Evolutionary conservation across 2,888 invertebrate genomes (phyloP), one percentile per base, ranked within the genome.

Genomic region (Drosophila recens): DNA sequence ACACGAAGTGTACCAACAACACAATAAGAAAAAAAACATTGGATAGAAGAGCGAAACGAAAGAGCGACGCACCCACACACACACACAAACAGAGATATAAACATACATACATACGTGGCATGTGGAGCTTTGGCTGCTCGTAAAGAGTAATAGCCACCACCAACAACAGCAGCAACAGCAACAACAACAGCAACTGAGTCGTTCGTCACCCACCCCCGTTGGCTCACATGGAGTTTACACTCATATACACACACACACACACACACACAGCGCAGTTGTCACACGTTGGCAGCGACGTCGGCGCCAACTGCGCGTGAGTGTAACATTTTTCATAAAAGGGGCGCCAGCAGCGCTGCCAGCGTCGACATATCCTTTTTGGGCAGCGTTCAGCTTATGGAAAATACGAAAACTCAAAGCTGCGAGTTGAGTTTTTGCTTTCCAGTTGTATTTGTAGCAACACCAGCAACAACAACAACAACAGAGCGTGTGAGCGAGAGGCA

Each of bases 61-160:
- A 82, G 85, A 82, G 79, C 81, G 82, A 68, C 70, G 79, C 79
- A 80, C 70, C 77, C 67, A 71, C 63, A 64, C 20, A 49, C 46
- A 67, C 53, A 71, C 15, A 67, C 64, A 68, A 34, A 69, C 62
- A 71, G 4, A 51, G 40, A 54, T 49, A 69, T 49, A 69, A 15
- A 64, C 65, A 67, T 43, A 70, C 62, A 71, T 66, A 77, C 80
- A 69, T 79, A 75, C 80, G 64, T 79, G 73, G 77, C 79, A 81
- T 86, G 85, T 88, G 85, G 87, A 88, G 86, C 84, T 75, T 75
- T 69, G 76, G 68, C 65, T 57, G 81, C 63, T 77, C 79, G 84
- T 87, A 85, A 87, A 85, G 86, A 87, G 84, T 87, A 85, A 87
- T 80, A 87, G 85, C 75, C 80, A 87, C 88, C 86, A 80, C 83